These are phyloP conservation scores for Coptodon bakossiorum DNA, from an alignment of 2,113 vertebrate genomes.

Conservation along the genomic window DNA sequence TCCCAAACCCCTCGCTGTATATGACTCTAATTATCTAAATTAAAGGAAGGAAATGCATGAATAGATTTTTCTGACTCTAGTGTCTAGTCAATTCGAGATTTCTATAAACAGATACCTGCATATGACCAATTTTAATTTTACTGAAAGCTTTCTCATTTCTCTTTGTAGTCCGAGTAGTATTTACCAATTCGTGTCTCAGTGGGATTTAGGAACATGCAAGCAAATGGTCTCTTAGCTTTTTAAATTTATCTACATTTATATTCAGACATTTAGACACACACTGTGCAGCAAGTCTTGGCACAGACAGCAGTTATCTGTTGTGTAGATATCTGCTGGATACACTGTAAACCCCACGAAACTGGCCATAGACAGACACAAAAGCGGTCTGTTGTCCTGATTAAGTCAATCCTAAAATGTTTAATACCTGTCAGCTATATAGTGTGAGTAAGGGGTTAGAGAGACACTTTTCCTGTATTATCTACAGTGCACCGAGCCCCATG, in stretches of 20 bases:
- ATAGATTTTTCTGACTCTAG: not conserved
- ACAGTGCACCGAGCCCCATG: not conserved
- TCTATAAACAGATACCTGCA: not conserved
- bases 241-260: not conserved
- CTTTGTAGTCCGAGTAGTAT: not conserved
- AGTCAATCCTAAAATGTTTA: not conserved
- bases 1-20: not conserved
- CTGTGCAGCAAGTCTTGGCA: not conserved
- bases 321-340: not conserved
- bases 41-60: slow-evolving; percentile 16
- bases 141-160: not conserved
- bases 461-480: not conserved
- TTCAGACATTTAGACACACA: not conserved
- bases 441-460: not conserved
- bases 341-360: not conserved
- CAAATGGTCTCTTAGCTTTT: not conserved
- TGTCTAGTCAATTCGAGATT: not conserved
- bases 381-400: not conserved
- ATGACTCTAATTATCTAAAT: slow-evolving; percentile 1
- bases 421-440: not conserved
- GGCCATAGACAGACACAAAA: not conserved
- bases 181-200: not conserved
- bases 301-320: not conserved
- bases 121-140: not conserved
- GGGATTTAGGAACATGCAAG: not conserved